phyloP scores from a whole-genome alignment of 2,888 invertebrate genomes.

The Stenodema calcarata region DNA sequence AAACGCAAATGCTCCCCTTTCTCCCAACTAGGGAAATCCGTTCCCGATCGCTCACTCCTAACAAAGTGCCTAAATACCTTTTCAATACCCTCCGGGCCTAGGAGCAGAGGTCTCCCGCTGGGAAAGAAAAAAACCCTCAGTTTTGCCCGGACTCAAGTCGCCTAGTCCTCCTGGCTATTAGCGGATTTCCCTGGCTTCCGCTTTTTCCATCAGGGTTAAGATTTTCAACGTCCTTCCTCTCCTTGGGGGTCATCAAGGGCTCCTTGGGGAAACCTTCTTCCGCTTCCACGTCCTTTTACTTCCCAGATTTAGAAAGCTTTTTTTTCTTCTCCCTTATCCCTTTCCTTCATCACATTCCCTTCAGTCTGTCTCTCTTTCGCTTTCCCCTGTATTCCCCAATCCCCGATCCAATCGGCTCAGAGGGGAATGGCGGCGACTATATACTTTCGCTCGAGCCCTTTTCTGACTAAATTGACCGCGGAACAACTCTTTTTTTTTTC shows the following conservation, averaged over 20 bases:
- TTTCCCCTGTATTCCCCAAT: conserved; percentile 11
- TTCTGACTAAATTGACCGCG: conserved; percentile 25
- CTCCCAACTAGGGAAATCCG: not conserved
- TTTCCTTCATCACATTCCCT: not conserved
- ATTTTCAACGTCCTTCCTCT: conserved; percentile 7
- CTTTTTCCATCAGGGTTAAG: conserved; percentile 28
- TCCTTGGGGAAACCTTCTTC: not conserved
- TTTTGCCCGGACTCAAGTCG: not conserved
- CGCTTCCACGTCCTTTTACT: not conserved
- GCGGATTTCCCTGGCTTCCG: conserved; percentile 9
- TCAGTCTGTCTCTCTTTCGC: not conserved
- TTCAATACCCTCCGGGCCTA: not conserved
- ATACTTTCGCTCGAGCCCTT: not conserved
- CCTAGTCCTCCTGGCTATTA: not conserved
- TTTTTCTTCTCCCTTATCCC: not conserved
- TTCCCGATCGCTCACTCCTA: not conserved
- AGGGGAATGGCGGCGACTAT: not conserved
- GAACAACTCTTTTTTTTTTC: not conserved
- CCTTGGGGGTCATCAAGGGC: not conserved
- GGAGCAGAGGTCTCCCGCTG: not conserved
- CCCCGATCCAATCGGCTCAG: not conserved
- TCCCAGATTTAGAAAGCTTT: conserved; percentile 7
- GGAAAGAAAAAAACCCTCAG: not conserved
- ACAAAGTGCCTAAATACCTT: conserved; percentile 1
- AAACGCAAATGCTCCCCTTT: too few species aligned